Base-by-base conservation (phyloP, 2,797 vertebrate species). In the Pseudomugil tenellus region DNA sequence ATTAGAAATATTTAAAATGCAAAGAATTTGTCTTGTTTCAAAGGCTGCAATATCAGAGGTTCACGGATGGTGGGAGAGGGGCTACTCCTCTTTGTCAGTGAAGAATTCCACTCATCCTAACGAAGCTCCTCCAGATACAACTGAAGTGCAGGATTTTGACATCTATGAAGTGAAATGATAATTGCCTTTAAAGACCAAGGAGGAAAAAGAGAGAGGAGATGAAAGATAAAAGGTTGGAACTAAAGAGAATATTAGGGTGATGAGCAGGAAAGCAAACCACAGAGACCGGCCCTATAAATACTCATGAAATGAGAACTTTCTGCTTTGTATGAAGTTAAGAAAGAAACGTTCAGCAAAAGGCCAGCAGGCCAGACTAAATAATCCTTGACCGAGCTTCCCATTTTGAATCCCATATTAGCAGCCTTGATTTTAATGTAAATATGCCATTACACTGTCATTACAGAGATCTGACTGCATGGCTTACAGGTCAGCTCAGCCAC, bases 371-470 rank as follows among this genome's bases (percentile, higher is more conserved):
- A 97, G 95, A 96, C 96, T 97, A 97, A 99, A 98, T 98, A 98
- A 98, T 98, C 96, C 96, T 96, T 96, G 95, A 97, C 95, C 96
- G 97, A 97, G 95, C 94, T 94, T 97, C 95, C 95, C 96, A 95
- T 96, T 97, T 96, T 96, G 96, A 98, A 97, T 98, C 96, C 95
- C 95, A 96, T 97, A 98, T 98, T 98, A 98, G 95, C 95, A 94
- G 95, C 95, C 93, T 95, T 97, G 96, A 87, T 98, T 98, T 98
- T 96, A 98, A 98, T 98, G 97, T 98, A 98, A 98, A 98, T 98
- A 98, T 96, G 96, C 96, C 96, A 98, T 98, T 98, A 96, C 94
- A 95, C 96, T 97, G 96, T 97, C 96, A 98, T 98, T 98, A 98
- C 95, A 96, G 96, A 96, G 96, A 98, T 98, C 97, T 96, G 95